Conservation (phyloP, 1,140 invertebrate species). For the Hyles vespertilio region DNA sequence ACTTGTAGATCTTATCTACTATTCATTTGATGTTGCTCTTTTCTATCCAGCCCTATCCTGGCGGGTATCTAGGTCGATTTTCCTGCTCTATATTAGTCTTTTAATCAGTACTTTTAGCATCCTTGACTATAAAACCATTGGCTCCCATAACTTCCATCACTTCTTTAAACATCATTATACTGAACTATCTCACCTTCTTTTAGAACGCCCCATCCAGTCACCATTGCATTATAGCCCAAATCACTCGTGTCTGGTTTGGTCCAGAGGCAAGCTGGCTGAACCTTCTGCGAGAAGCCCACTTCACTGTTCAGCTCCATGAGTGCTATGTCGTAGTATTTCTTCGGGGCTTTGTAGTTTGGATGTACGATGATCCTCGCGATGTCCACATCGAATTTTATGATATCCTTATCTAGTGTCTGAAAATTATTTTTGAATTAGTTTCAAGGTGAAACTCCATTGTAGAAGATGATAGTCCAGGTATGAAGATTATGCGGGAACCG, state of each 20-base stretch:
- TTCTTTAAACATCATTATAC: too few relatives aligned
- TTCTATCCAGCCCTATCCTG: too few relatives aligned
- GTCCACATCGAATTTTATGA: slow-evolving; percentile 16
- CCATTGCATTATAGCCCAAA: slow-evolving; percentile 22
- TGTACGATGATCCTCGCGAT: slow-evolving; percentile 64
- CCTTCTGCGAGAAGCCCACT: slow-evolving; percentile 21
- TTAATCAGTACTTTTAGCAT: too few relatives aligned
- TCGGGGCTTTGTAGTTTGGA: slow-evolving; percentile 63
- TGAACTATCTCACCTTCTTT: slow-evolving; percentile 35
- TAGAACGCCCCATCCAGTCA: slow-evolving; percentile 47
- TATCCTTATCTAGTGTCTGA: background rate
- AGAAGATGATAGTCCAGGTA: too few relatives aligned
- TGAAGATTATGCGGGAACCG: too few relatives aligned
- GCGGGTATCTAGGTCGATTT: too few relatives aligned
- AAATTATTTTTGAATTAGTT: background rate
- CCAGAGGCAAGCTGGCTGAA: slow-evolving; percentile 47
- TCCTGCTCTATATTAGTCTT: too few relatives aligned
- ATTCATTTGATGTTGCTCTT: too few relatives aligned
- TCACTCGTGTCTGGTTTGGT: slow-evolving; percentile 18
- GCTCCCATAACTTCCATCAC: too few relatives aligned
- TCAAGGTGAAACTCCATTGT: too few relatives aligned
- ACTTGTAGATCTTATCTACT: too few relatives aligned
- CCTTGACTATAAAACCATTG: too few relatives aligned
- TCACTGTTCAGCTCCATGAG: slow-evolving; percentile 41
- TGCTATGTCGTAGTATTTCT: slow-evolving; percentile 71